Evolutionary conservation across 1,140 invertebrate species (phyloP).

Genomic region (Cheumatopsyche charites): DNA sequence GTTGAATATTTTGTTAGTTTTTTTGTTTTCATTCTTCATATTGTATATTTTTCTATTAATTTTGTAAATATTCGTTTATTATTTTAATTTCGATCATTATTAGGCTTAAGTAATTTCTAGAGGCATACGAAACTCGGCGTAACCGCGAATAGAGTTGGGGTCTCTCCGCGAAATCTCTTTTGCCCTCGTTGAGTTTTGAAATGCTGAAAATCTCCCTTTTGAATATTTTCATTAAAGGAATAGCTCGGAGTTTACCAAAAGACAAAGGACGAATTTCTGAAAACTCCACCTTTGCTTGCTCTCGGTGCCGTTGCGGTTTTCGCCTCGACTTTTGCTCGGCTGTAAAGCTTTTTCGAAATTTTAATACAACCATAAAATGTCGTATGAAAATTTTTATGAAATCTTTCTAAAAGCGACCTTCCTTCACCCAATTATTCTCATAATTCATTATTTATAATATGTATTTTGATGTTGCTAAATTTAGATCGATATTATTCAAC

Average conservation of each 20-base stretch:
- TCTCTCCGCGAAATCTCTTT: neutral
- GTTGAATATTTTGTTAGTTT: no score
- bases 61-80: no score
- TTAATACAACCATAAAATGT: neutral
- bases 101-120: neutral
- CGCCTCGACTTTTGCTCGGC: neutral
- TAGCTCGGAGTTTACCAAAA: neutral
- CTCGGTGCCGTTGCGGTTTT: neutral
- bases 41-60: no score
- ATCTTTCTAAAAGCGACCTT: no score
- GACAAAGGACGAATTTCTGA: neutral
- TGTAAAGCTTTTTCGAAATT: neutral
- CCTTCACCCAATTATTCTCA: no score
- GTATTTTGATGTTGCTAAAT: neutral
- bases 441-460: no score
- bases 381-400: no score
- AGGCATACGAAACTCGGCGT: neutral
- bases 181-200: neutral
- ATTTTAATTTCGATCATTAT: no score
- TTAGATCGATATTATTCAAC: no score
- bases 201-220: constrained; percentile 15
- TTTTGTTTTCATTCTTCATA: no score
- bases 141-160: neutral
- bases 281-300: neutral
- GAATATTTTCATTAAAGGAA: constrained; percentile 16